Base-by-base conservation (phyloP, 2,797 vertebrate species). In the Pogonophryne albipinna region DNA sequence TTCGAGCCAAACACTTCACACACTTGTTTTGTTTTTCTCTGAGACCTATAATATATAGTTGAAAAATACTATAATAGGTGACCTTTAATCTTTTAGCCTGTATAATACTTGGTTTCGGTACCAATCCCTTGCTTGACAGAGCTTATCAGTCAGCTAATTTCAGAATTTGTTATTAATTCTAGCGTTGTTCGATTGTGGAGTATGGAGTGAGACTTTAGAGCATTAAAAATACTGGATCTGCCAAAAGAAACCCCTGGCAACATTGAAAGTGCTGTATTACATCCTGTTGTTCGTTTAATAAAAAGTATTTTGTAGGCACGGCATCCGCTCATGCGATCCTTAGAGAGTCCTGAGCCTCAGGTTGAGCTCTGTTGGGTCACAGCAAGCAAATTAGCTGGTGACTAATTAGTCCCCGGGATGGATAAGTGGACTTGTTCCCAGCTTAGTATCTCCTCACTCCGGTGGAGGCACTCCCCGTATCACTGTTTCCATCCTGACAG, bases 371-470 rank as follows among this genome's bases (percentile, higher is more conserved):
- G 76, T 72, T 53, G 71, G 44, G 17, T 77, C 70, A 42, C 82
- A 56, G 66, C 82, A 46, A 59, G 31, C 56, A 1, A 20, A 69
- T 79, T 85, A 75, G 72, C 45, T 81, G 71, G 69, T 73, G 78
- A 69, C 71, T 77, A 76, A 85, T 87, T 83, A 76, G 68, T 74
- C 46, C 49, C 66, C 46, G 6, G 45, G 77, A 81, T 83, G 59
- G 85, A 66, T 80, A 53, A 70, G 60, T 64, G 62, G 60, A 20
- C 31, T 38, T 12, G 20, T 71, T 55, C 75, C 67, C 58, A 67
- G 53, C 78, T 79, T 59, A 68, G 31, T 83, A 38, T 74, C 76
- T 83, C 76, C 49, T 70, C 46, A 73, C 74, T 79, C 67, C 58
- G 75, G 57, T 55, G 15, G n/a, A 76, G 71, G 65, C 46, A 47